phyloP scores from a whole-genome alignment of 1,140 invertebrate species.

The Drosophila tropicalis region DNA sequence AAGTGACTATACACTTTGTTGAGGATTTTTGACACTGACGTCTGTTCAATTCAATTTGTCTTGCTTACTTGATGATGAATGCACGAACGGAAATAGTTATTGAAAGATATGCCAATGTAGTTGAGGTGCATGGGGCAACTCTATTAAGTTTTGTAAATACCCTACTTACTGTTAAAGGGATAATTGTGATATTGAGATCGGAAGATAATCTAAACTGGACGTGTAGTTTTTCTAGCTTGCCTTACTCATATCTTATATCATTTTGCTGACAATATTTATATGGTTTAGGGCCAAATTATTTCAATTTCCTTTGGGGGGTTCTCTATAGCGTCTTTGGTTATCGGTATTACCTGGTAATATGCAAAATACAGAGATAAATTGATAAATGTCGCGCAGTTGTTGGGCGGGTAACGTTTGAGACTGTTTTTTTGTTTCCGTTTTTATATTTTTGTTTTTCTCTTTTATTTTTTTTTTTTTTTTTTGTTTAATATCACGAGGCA shows the following conservation, averaged over 20 bases:
- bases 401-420: constrained; percentile 3
- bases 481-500: constrained; percentile 57
- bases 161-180: constrained; percentile 6
- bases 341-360: constrained; percentile 37
- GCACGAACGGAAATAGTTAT: constrained; percentile 70
- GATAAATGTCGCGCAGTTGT: constrained; percentile 44
- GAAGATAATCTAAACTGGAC: not conserved
- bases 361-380: constrained; percentile 55
- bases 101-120: constrained; percentile 55
- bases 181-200: constrained; percentile 1
- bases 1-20: constrained; percentile 26
- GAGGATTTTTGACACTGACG: constrained; percentile 30
- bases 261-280: too few species aligned
- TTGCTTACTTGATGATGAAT: constrained; percentile 29
- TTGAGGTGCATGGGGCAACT: constrained; percentile 24
- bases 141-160: constrained; percentile 21
- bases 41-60: constrained; percentile 38
- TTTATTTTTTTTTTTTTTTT: constrained; percentile 6
- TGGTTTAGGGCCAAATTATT: too few species aligned
- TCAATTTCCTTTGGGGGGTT: not conserved
- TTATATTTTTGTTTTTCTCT: constrained; percentile 30
- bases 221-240: not conserved
- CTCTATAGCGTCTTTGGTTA: constrained; percentile 32
- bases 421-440: constrained; percentile 23
- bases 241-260: too few species aligned